Base-by-base conservation (phyloP, 2,888 invertebrate genomes). In the Polymixis lichenea region DNA sequence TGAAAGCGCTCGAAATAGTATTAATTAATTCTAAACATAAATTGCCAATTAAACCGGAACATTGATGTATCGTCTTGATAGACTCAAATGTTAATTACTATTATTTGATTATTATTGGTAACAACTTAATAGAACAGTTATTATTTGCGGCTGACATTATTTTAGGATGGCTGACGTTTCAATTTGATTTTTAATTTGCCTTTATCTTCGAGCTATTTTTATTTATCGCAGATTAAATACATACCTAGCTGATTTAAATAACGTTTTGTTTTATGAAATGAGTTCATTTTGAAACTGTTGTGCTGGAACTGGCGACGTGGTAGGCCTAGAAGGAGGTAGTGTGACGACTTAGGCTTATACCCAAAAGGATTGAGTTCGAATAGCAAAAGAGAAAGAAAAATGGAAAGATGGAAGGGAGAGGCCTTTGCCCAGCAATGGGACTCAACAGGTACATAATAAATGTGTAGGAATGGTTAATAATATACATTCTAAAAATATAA, bases 41-140 rank as follows among this genome's bases (percentile, higher is more conserved):
- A 86, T 86, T 86, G 77, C 53, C 82, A 79, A 84, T 84, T 78
- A 84, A 84, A 73, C 73, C 60, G 32, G 61, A 80, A 84, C 65
- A 51, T 76, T 72, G 69, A 62, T 69, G 72, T 58, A 81, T 72
- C 56, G 28, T 66, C 46, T 66, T 72, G 72, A 77, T 77, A 58
- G 51, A 58, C 28, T 58, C 73, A 25, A 72, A 70, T 78, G 55
- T 67, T 62, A 73, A 70, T 69, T 62, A 38, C 49, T 82, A 71
- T 56, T 82, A 62, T 67, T 82, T 67, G 67, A 32, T 75, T 75
- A 60, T 68, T 65, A 82, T 28, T 38, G 15, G 53, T 82, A 67
- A 82, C 64, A 49, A 62, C 77, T 71, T 71, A 25, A 68, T 66
- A 69, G 43, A 70, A 78, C 25, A 25, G 65, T 64, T 83, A 77